Base-by-base conservation (phyloP, 1,140 invertebrate genomes). In the Archegozetes longisetosus region DNA sequence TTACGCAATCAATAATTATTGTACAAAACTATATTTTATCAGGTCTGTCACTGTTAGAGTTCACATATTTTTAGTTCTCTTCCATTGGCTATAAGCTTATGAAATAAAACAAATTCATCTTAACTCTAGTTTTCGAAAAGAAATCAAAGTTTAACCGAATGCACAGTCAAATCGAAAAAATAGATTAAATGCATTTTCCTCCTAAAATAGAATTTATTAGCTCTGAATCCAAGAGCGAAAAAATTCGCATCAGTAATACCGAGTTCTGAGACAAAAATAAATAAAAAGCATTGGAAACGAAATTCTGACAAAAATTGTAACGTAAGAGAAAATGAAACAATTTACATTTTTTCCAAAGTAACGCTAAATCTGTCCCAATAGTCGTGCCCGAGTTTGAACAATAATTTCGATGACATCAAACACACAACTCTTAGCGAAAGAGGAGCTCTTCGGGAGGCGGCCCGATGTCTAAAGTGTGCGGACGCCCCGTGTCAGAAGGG, bases 401-500 rank as follows among this genome's bases (percentile, higher is more conserved):
- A 94, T 56, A 87, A 97, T 72, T 98, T 98, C 72, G 85, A 91
- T 64, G 94, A 98, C 68, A 88, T 98, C 32, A 98, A 98, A 72
- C 91, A 90, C 66, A 98, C 92, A 23, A 97, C 94, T 0, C 68
- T 98, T 49, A 93, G 90, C 66, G 94, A 98, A 72, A 77, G 93
- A 9, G 93, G 83, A 1, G 94, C 94, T 0, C 70, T 98, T 17
- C 80, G 77, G 62, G 94, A 98, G 74, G 89, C 95, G 0, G 79
- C 82, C 0, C 71, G 93, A 56, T 97, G 92, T 70, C 74, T 98
- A 9, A 98, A 98, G 72, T 98, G 94, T 73, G 92, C 88, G 0
- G 95, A 98, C 75, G 93, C 94, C 0, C 94, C 94, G 0, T 98
- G 94, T 70, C 94, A 98, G 74, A 98, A 98, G 72, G 90, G 88